These are phyloP conservation scores for Lasioglossum calceatum DNA, from an alignment of 2,888 invertebrate species.

Conservation along the genomic window DNA sequence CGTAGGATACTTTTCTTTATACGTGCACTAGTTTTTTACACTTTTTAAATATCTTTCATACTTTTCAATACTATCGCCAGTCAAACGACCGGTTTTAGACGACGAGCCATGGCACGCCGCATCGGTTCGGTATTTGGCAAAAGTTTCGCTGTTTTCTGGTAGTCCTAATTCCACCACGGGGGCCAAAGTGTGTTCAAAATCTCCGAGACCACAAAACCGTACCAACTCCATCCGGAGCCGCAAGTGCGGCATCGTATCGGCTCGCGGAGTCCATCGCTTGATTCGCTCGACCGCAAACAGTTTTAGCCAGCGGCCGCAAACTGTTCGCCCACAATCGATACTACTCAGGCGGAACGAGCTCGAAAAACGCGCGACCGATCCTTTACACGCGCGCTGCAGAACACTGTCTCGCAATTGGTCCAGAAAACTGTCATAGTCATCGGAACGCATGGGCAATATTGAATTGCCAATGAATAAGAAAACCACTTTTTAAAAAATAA, in stretches of 20 bases:
- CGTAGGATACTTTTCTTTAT: too few species aligned
- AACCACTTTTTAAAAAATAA: too few species aligned
- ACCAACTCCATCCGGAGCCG: constrained; percentile 21
- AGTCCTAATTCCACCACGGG: too few species aligned
- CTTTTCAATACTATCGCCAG: too few species aligned
- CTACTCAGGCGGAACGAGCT: constrained; percentile 29
- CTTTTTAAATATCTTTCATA: too few species aligned
- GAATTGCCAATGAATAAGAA: too few species aligned
- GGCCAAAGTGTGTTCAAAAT: constrained; percentile 27
- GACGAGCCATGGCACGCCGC: not conserved
- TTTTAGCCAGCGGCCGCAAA: constrained; percentile 42
- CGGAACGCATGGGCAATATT: too few species aligned
- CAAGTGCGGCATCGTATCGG: constrained; percentile 41
- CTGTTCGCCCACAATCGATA: constrained; percentile 49
- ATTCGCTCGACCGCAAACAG: constrained; percentile 57
- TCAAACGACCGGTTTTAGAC: too few species aligned
- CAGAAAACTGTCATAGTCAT: not conserved
- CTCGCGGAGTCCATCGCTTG: constrained; percentile 36
- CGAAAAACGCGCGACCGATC: constrained; percentile 8
- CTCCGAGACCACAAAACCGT: constrained; percentile 23
- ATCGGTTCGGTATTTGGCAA: not conserved
- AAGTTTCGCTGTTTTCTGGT: not conserved
- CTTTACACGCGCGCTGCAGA: not conserved
- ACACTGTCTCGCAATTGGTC: not conserved
- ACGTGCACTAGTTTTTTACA: too few species aligned